Percentiles rank a stretch among this genome's conserved stretches.
Conservation (phyloP, 2,113 vertebrate genomes). For the Lonchura striata region DNA sequence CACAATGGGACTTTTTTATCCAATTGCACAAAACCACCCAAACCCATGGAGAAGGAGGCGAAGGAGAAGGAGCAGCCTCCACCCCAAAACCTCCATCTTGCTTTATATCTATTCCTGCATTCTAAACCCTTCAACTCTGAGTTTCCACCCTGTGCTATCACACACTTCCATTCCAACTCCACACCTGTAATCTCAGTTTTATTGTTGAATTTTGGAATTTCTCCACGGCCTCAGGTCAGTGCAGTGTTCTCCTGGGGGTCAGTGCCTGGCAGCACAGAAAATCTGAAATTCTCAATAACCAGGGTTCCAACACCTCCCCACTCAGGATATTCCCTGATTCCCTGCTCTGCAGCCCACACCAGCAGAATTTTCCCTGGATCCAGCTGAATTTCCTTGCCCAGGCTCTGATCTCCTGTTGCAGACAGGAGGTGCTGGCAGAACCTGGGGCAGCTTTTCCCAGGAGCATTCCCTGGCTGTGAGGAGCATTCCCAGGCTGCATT, state of each 20-base stretch:
- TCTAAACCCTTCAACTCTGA: background rate
- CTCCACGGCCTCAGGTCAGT: background rate
- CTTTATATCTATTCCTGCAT: background rate
- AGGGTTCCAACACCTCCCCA: background rate
- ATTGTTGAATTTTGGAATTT: background rate
- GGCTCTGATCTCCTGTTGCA: background rate
- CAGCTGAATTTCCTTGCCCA: slow-evolving; percentile 34
- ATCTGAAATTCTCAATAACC: rapidly evolving
- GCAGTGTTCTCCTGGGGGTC: background rate
- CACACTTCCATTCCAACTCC: too few relatives aligned
- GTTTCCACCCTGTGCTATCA: too few relatives aligned
- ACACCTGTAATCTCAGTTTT: too few relatives aligned
- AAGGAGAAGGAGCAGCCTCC: too few relatives aligned
- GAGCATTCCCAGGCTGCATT: background rate
- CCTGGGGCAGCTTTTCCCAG: background rate
- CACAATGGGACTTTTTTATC: background rate
- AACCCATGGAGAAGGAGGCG: too few relatives aligned
- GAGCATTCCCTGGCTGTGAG: background rate
- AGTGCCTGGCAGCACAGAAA: background rate
- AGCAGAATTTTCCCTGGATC: slow-evolving; percentile 48
- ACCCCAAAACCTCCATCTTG: background rate
- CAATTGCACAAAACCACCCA: too few relatives aligned
- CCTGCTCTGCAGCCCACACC: background rate
- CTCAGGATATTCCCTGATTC: background rate
- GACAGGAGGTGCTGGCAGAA: background rate